Evolutionary conservation across 2,113 vertebrate genomes (phyloP).

Genomic region (Neomonachus schauinslandi): DNA sequence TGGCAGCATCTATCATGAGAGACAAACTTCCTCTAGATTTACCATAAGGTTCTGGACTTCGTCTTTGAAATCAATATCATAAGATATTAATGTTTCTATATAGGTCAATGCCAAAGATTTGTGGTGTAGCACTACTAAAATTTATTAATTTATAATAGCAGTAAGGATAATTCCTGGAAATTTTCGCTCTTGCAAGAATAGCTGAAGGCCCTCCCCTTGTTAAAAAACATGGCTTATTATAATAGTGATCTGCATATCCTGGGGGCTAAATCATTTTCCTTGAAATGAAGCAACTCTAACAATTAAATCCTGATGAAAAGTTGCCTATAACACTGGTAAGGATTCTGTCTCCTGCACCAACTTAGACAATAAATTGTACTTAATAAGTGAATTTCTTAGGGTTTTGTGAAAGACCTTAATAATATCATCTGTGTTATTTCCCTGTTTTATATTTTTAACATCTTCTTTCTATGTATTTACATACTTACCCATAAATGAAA

Average conservation of each 20-base stretch:
- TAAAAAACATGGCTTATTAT: slow-evolving; percentile 69
- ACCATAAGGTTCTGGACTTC: slow-evolving; percentile 78
- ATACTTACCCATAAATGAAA: background rate
- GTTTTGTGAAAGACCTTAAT: background rate
- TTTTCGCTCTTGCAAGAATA: slow-evolving; percentile 76
- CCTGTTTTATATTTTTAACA: background rate
- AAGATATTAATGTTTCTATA: slow-evolving; percentile 80
- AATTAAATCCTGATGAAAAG: slow-evolving; percentile 71
- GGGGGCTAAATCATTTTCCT: slow-evolving; percentile 71
- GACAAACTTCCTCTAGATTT: slow-evolving; percentile 75
- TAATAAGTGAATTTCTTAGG: background rate
- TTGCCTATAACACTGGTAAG: slow-evolving; percentile 28
- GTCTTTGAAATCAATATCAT: slow-evolving; percentile 81
- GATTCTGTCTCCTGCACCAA: slow-evolving; percentile 31
- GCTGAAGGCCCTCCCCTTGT: slow-evolving; percentile 66
- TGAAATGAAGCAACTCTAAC: slow-evolving; percentile 70
- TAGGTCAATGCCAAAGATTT: slow-evolving; percentile 81
- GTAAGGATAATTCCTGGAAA: slow-evolving; percentile 79
- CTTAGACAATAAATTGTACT: slow-evolving; percentile 34
- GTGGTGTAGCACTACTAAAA: slow-evolving; percentile 70
- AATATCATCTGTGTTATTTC: background rate
- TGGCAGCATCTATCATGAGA: slow-evolving; percentile 62
- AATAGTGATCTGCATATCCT: slow-evolving; percentile 71
- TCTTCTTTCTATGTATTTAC: background rate
- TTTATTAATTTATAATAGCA: slow-evolving; percentile 81